Evolutionary conservation across 2,888 invertebrate species (phyloP), one percentile per base, ranked within the genome.

Genomic region (Lydus trimaculatus): DNA sequence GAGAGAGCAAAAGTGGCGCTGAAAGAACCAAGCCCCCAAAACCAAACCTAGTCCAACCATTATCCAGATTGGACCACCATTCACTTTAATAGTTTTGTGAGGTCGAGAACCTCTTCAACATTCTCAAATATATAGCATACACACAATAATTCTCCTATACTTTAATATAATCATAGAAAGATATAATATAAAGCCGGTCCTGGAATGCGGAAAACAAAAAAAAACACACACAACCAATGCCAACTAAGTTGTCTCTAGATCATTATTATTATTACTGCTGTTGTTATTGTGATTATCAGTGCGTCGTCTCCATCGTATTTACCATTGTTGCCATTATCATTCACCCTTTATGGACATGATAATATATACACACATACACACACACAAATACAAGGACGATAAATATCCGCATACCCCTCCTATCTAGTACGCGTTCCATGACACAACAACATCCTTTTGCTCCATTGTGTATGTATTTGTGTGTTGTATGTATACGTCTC

Each of bases 1-100:
- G 48, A 48, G 48, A 48, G 48, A 48, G 48, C 48, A 48, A 48
- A 48, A 48, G 48, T 48, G 48, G 48, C 48, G 48, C 48, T 48
- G 48, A 28, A 28, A 28, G 1, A n/a, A 48, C 48, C 48, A 48
- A 48, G 48, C 48, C 48, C 48, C 20, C 48, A 8, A 9, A 48
- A 48, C 48, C 48, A 48, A 48, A 48, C 48, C 48, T 48, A 48
- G 48, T 48, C 48, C 48, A 48, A 48, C 20, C 20, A 48, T 48
- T 48, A 48, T 23, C 20, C 48, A 20, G 48, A 48, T 48, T 48
- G 20, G 20, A 48, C 48, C 48, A 43, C 48, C 48, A 20, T 20
- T 48, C 48, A 48, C 48, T 48, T 20, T 48, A 48, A 20, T 48
- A 48, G 20, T 48, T 17, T 20, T 11, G 48, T 11, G 23, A 48